phyloP scores from a whole-genome alignment of 1,140 invertebrate species.

The silkworm (Bombyx mori) region ASM3026992v2 NC_085131.1:1703001-1703500 shows the following conservation, averaged over 20 bases:
- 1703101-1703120: neutral
- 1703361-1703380: conserved; percentile 61
- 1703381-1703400: conserved; percentile 29
- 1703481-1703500: no score
- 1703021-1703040: no score
- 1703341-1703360: conserved; percentile 65
- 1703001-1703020: no score
- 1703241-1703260: conserved; percentile 43
- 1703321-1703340: conserved; percentile 47
- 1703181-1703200: conserved; percentile 45
- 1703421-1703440: no score
- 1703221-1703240: conserved; percentile 58
- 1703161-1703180: neutral
- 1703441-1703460: no score
- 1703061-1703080: neutral
- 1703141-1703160: neutral
- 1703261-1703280: conserved; percentile 29
- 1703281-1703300: conserved; percentile 21
- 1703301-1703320: conserved; percentile 54
- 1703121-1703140: no score
- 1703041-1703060: no score
- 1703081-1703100: neutral
- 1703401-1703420: conserved; percentile 18
- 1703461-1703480: no score
- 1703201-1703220: conserved; percentile 54